phyloP scores from a whole-genome alignment of 2,113 vertebrate species.

The Aphyosemion australe region DNA sequence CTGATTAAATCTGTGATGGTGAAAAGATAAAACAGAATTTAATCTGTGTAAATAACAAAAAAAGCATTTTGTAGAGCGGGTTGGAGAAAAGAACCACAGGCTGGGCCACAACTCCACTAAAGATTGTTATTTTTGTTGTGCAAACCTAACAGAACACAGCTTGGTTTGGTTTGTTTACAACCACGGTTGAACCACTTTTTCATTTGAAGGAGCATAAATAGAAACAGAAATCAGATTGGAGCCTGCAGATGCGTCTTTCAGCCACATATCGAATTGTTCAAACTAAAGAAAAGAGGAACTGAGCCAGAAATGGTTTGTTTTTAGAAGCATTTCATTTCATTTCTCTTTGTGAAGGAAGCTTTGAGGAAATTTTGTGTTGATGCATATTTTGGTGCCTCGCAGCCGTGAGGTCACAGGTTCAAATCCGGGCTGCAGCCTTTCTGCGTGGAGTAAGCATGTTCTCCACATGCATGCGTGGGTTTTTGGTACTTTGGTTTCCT shows the following conservation, averaged over 20 bases:
- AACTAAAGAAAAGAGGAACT: conserved; percentile 1
- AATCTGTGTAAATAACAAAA: conserved; percentile 45
- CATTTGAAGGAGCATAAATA: conserved; percentile 56
- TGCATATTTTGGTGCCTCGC: no score
- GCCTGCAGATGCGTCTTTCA: conserved; percentile 36
- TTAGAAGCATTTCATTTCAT: no score
- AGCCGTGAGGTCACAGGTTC: no score
- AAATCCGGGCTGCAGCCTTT: no score
- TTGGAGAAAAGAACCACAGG: conserved; percentile 40
- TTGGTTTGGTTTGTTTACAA: conserved; percentile 62
- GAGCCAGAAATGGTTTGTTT: no score
- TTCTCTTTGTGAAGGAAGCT: no score
- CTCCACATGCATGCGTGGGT: no score
- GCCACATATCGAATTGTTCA: conserved; percentile 57
- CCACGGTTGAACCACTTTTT: conserved; percentile 53
- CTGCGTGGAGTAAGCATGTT: no score
- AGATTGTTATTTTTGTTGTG: conserved; percentile 62
- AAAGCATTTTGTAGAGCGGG: conserved; percentile 46
- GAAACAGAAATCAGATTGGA: conserved; percentile 39
- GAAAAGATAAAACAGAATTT: conserved; percentile 58
- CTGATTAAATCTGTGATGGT: conserved; percentile 60
- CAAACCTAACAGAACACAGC: conserved; percentile 68
- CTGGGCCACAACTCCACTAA: conserved; percentile 33
- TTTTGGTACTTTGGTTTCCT: no score
- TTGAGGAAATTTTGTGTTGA: no score